Percentiles rank a stretch among this genome's conserved stretches.
These are phyloP conservation scores for Gymnoscelis rufifasciata DNA, from an alignment of 2,888 invertebrate species.

Conservation along the genomic window DNA sequence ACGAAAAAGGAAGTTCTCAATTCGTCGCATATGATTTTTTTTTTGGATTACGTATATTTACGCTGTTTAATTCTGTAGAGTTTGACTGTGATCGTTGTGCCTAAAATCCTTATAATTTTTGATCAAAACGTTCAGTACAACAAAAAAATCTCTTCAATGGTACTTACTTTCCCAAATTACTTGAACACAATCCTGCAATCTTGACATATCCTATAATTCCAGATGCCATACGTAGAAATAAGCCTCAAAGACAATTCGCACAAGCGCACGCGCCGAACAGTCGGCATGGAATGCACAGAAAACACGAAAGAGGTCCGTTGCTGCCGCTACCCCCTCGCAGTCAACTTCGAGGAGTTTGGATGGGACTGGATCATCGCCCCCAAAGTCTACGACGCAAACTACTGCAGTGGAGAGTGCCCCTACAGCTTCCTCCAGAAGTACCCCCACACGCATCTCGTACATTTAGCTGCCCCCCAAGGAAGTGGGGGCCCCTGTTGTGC, in stretches of 20 bases:
- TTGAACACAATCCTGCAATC: no score
- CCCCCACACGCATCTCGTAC: slow-evolving; percentile 92
- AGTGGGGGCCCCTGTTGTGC: slow-evolving; percentile 95
- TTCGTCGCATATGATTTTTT: no score
- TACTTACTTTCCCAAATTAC: no score
- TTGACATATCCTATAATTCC: slow-evolving; percentile 44
- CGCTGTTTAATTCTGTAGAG: no score
- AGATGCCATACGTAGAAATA: slow-evolving; percentile 77
- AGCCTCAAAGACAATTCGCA: slow-evolving; percentile 72
- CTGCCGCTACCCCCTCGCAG: slow-evolving; percentile 94
- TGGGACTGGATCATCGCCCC: slow-evolving; percentile 99
- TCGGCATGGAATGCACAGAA: slow-evolving; percentile 91
- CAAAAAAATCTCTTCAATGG: no score
- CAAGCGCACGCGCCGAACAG: slow-evolving; percentile 86
- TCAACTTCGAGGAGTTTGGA: slow-evolving; percentile 96
- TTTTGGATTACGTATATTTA: no score
- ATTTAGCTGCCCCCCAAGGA: slow-evolving; percentile 86
- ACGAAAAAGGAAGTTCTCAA: no score
- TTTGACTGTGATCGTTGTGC: no score
- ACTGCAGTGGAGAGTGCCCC: slow-evolving; percentile 97
- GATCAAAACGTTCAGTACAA: no score
- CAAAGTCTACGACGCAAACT: slow-evolving; percentile 95
- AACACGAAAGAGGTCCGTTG: slow-evolving; percentile 89
- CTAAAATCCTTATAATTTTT: no score
- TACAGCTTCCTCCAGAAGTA: slow-evolving; percentile 91